Evolutionary conservation across 2,888 invertebrate species (phyloP).

Genomic region (Nematopogon swammerdamellus): DNA sequence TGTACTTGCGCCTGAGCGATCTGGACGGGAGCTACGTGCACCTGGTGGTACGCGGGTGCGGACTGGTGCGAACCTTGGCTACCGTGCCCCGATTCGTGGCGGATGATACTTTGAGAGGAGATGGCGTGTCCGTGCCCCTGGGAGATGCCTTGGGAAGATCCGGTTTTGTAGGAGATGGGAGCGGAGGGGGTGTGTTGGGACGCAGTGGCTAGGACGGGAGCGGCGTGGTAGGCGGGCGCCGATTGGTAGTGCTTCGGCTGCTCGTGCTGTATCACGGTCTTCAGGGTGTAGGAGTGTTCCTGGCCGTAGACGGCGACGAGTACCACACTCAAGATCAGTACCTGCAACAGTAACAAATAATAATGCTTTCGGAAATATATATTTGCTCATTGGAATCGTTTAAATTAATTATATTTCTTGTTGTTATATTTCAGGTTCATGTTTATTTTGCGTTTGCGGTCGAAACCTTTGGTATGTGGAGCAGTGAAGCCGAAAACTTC

Average conservation of each 20-base stretch:
- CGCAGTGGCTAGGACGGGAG: background rate
- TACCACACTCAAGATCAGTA: constrained; percentile 4
- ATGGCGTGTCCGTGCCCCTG: constrained; percentile 12
- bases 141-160: constrained; percentile 2
- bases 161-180: constrained; percentile 9
- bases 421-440: too few species aligned
- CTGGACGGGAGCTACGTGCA: constrained; percentile 14
- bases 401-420: too few species aligned
- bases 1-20: constrained; percentile 13
- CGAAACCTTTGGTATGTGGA: too few species aligned
- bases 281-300: constrained; percentile 19
- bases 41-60: constrained; percentile 14
- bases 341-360: background rate
- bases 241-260: constrained; percentile 15
- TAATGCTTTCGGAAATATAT: too few species aligned
- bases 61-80: constrained; percentile 2
- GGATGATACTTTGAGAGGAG: constrained; percentile 17
- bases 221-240: constrained; percentile 1
- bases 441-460: too few species aligned
- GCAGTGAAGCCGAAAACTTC: too few species aligned
- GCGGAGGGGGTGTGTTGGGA: constrained; percentile 10
- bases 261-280: constrained; percentile 24
- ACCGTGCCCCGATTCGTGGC: constrained; percentile 8
- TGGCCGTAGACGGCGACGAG: constrained; percentile 20
- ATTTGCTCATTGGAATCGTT: too few species aligned